Percentiles rank a stretch among this genome's conserved stretches.
These are phyloP conservation scores for Rhinichthys klamathensis DNA, from an alignment of 2,113 vertebrate species.

Conservation along the genomic window DNA sequence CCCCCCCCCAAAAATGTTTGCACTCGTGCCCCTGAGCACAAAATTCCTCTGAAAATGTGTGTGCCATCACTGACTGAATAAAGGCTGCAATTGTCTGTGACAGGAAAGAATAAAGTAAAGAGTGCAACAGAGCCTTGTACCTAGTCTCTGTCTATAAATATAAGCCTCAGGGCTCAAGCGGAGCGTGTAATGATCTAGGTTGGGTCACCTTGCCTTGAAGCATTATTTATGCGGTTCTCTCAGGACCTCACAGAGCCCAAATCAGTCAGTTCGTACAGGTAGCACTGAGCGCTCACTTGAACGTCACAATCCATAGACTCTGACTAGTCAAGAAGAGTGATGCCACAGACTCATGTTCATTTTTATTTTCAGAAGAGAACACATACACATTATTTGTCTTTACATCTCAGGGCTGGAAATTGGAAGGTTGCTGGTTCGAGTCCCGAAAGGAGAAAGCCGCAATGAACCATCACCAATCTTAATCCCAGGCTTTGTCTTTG, in stretches of 20 bases:
- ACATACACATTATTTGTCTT: not conserved
- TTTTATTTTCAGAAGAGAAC: not conserved
- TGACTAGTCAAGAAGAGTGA: slow-evolving; percentile 31
- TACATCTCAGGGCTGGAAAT: not conserved
- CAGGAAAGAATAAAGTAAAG: slow-evolving; percentile 38
- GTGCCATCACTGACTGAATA: slow-evolving; percentile 21
- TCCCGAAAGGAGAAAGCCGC: not conserved
- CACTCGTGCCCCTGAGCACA: not conserved
- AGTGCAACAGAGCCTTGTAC: slow-evolving; percentile 41
- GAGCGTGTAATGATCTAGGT: slow-evolving; percentile 53
- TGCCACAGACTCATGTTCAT: not conserved
- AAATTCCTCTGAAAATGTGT: not conserved
- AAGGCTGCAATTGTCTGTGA: slow-evolving; percentile 26
- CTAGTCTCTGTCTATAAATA: slow-evolving; percentile 62
- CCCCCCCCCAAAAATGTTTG: not conserved
- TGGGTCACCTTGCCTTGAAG: slow-evolving; percentile 62
- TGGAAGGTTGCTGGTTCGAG: not conserved
- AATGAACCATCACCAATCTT: not conserved
- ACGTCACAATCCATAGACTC: slow-evolving; percentile 47
- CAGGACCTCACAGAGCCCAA: slow-evolving; percentile 42
- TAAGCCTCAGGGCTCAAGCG: slow-evolving; percentile 50
- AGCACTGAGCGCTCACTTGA: slow-evolving; percentile 31
- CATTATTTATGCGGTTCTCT: slow-evolving; percentile 54
- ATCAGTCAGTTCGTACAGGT: slow-evolving; percentile 54
- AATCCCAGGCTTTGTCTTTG: not conserved